Conservation (phyloP, 1,140 invertebrate genomes). For the Zaprionus vittiger region DNA sequence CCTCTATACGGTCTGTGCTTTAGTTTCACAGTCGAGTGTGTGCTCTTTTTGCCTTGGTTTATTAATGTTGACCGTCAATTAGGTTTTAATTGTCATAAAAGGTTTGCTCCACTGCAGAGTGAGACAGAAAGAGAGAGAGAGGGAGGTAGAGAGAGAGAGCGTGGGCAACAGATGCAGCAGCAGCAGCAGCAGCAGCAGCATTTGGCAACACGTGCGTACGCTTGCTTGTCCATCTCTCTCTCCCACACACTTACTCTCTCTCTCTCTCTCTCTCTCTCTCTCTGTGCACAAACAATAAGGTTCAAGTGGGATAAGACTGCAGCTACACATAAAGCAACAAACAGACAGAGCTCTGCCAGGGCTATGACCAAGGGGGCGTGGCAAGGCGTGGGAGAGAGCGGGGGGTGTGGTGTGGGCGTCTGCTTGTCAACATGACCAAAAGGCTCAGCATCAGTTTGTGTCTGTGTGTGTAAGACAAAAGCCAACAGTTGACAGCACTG, state of each 20-base stretch:
- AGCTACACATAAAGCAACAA: slow-evolving; percentile 41
- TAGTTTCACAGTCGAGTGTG: slow-evolving; percentile 32
- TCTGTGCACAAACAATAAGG: slow-evolving; percentile 73
- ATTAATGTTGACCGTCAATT: slow-evolving; percentile 85
- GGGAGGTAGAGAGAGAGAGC: too few relatives aligned
- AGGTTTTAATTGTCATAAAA: slow-evolving; percentile 84
- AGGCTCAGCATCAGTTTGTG: slow-evolving; percentile 45
- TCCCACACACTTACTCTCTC: background rate
- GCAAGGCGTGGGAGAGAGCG: background rate
- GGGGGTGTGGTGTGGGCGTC: slow-evolving; percentile 19
- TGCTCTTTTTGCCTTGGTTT: slow-evolving; percentile 69
- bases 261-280: background rate
- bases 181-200: slow-evolving; percentile 28
- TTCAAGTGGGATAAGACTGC: slow-evolving; percentile 77
- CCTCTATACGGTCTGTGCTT: background rate
- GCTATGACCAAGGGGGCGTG: too few relatives aligned
- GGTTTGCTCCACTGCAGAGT: slow-evolving; percentile 59
- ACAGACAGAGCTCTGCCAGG: slow-evolving; percentile 9
- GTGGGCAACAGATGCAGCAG: slow-evolving; percentile 28
- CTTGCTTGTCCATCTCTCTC: slow-evolving; percentile 3
- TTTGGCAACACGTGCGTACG: slow-evolving; percentile 27
- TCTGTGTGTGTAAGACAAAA: slow-evolving; percentile 53
- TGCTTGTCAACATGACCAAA: slow-evolving; percentile 77
- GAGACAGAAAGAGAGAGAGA: background rate
- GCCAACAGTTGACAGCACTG: slow-evolving; percentile 65